Percentiles rank a stretch among this genome's conserved stretches.
Conservation (phyloP, 1,140 invertebrate species). For the Hyposmocoma kahamanoa region DNA sequence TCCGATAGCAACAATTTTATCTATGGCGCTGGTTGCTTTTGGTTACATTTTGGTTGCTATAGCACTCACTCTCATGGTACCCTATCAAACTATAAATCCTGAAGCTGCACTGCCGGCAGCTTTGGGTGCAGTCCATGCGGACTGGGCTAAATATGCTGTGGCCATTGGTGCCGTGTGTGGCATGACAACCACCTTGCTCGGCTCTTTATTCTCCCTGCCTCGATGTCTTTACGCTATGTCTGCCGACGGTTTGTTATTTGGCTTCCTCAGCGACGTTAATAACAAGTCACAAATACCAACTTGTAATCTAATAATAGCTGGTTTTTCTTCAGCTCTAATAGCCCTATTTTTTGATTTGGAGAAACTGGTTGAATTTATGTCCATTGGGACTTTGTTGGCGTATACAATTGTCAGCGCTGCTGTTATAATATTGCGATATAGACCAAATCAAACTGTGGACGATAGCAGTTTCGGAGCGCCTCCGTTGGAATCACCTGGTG, state of each 20-base stretch:
- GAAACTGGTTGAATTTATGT: constrained; percentile 95
- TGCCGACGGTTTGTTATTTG: constrained; percentile 88
- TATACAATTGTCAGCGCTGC: constrained; percentile 93
- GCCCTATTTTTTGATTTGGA: constrained; percentile 92
- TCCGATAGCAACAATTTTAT: constrained; percentile 85
- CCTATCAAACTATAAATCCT: constrained; percentile 82
- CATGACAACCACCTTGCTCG: constrained; percentile 91
- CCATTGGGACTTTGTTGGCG: constrained; percentile 91
- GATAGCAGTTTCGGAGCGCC: constrained; percentile 57
- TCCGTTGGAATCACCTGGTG: constrained; percentile 62
- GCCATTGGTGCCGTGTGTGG: constrained; percentile 91
- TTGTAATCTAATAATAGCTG: constrained; percentile 86
- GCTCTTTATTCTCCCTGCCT: constrained; percentile 88
- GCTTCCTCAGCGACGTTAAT: constrained; percentile 84
- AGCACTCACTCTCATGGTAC: constrained; percentile 89
- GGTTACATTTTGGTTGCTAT: constrained; percentile 88
- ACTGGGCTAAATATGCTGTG: constrained; percentile 92
- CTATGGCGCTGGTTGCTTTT: constrained; percentile 85
- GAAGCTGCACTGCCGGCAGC: constrained; percentile 90
- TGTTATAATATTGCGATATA: constrained; percentile 89
- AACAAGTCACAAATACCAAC: constrained; percentile 88
- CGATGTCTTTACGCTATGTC: constrained; percentile 93
- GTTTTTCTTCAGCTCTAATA: constrained; percentile 83
- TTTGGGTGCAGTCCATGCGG: constrained; percentile 80
- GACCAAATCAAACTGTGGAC: constrained; percentile 73